Conservation (phyloP, 2,888 invertebrate species). For the Galeruca laticollis region DNA sequence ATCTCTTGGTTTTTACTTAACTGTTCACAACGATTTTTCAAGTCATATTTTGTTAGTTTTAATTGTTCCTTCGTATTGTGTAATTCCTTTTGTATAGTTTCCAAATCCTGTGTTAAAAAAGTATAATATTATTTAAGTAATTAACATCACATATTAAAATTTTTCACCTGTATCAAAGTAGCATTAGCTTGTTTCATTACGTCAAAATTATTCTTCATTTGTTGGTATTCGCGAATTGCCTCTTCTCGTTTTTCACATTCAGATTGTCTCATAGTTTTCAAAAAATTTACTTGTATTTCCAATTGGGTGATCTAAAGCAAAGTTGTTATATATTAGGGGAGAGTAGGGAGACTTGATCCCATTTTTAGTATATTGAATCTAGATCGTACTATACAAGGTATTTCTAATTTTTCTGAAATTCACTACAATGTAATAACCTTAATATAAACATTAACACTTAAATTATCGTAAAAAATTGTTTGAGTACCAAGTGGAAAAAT, state of each 20-base stretch:
- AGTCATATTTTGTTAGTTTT: constrained; percentile 45
- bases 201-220: constrained; percentile 47
- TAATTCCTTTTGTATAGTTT: constrained; percentile 41
- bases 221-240: constrained; percentile 45
- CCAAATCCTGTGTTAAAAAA: constrained; percentile 41
- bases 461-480: no score
- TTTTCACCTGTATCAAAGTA: constrained; percentile 43
- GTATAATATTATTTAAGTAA: no score
- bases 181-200: constrained; percentile 46
- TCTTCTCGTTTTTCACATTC: constrained; percentile 66
- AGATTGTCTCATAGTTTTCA: constrained; percentile 71
- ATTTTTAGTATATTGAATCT: no score
- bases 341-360: no score
- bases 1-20: constrained; percentile 43
- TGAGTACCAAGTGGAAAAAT: no score
- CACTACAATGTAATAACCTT: no score
- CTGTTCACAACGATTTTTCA: constrained; percentile 48
- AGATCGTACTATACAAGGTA: no score
- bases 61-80: constrained; percentile 42
- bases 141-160: no score
- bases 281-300: constrained; percentile 71
- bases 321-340: background rate
- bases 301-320: constrained; percentile 62
- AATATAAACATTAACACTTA: no score
- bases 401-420: no score